phyloP scores from a whole-genome alignment of 2,797 vertebrate species.

The Sebastes dallii region DNA sequence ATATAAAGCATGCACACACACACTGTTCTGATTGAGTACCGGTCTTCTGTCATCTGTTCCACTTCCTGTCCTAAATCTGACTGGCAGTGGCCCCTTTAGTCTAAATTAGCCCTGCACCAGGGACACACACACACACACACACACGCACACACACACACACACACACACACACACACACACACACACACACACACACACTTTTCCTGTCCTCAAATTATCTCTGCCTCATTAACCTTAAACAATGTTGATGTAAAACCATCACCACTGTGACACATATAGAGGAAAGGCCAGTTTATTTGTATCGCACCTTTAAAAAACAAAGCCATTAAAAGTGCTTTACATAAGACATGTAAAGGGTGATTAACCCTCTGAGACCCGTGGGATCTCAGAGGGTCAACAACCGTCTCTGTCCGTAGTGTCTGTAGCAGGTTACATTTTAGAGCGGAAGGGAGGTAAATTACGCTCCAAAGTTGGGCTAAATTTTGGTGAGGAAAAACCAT shows the following conservation, averaged over 20 bases:
- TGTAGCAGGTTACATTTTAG: too few relatives aligned
- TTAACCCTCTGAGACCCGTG: too few relatives aligned
- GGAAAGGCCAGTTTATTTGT: not conserved
- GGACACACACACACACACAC: conserved; percentile 30
- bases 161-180: conserved; percentile 16
- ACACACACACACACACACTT: conserved; percentile 32
- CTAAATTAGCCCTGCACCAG: conserved; percentile 70
- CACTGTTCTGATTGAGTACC: not conserved
- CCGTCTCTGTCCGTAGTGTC: too few relatives aligned
- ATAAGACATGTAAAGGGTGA: too few relatives aligned
- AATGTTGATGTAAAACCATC: conserved; percentile 21
- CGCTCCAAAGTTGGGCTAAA: too few relatives aligned
- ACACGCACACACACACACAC: conserved; percentile 18
- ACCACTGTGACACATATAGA: conserved; percentile 25
- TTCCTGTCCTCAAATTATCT: conserved; percentile 45
- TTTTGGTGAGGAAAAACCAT: too few relatives aligned
- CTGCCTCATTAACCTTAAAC: conserved; percentile 67
- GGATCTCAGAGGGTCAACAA: too few relatives aligned
- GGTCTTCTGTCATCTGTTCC: conserved; percentile 53
- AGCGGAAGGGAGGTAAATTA: too few relatives aligned
- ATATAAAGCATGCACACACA: not conserved
- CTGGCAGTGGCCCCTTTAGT: conserved; percentile 69
- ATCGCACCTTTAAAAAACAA: not conserved
- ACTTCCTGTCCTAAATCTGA: conserved; percentile 75
- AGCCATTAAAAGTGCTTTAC: not conserved